Base-by-base conservation (phyloP, 2,113 vertebrate genomes). In the Sturnus vulgaris region DNA sequence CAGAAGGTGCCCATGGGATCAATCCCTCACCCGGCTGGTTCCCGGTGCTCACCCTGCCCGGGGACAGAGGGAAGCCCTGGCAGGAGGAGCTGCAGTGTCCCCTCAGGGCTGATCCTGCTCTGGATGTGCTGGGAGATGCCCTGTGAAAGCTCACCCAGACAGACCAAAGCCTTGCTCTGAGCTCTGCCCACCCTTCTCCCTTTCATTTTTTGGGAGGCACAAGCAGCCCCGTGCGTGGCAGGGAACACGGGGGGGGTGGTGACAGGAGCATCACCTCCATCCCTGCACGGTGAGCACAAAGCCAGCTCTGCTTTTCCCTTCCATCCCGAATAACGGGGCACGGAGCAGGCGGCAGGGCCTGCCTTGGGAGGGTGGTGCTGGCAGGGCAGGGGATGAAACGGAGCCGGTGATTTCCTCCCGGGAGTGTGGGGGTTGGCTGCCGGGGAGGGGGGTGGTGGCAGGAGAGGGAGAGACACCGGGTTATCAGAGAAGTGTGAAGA, bases 401-500 rank as follows among this genome's bases (percentile, higher is more conserved):
- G 70, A 95, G 93, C 93, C 25, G 72, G 78, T 22, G 82, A 19
- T 94, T 85, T 96, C 94, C 93, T 95, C 81, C 24, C 3, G 84
- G 92, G 95, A 83, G 47, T 75, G 47, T 75, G 57, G 82, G 65
- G 40, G 70, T 39, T 33, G 75, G 78, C 80, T 17, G 57, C 21
- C 30, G 56, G 31, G 28, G 15, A 14, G 11, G 21, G n/a, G 56
- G 86, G 70, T 1, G 91, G 77, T 39, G 61, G 95, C 73, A 55
- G 93, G 97, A 83, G 94, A 88, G 96, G 88, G 97, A 97, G 97
- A 97, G 97, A 97, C 96, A 97, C 98, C 96, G 95, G 98, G 98
- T 98, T 99, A 98, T 98, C 98, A 98, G 98, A 98, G 98, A 98
- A 99, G 98, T 98, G 98, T 99, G 99, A 99, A 99, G 99, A 99